Evolutionary conservation across 2,888 invertebrate species (phyloP).

Genomic region (Meandrusa payeni): DNA sequence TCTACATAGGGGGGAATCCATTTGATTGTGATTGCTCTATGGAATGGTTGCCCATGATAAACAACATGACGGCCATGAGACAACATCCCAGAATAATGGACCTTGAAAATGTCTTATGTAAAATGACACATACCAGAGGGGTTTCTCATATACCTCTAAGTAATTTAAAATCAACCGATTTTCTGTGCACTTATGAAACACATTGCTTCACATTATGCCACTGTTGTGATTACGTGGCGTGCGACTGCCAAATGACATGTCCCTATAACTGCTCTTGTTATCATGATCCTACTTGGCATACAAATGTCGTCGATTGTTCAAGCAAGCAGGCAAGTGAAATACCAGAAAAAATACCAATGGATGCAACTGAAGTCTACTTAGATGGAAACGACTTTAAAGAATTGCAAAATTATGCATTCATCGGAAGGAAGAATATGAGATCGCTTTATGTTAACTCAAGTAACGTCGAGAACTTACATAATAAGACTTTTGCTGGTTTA

Average conservation of each 20-base stretch:
- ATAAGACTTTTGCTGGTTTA: slow-evolving; percentile 93
- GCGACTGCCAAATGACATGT: slow-evolving; percentile 98
- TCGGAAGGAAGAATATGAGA: slow-evolving; percentile 94
- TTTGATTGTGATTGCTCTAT: slow-evolving; percentile 97
- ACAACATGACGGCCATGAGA: slow-evolving; percentile 89
- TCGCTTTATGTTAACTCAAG: slow-evolving; percentile 93
- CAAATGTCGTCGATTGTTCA: slow-evolving; percentile 95
- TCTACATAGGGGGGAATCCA: slow-evolving; percentile 95
- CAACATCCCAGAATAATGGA: slow-evolving; percentile 95
- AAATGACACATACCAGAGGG: slow-evolving; percentile 91
- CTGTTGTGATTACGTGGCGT: slow-evolving; percentile 97
- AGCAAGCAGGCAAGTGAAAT: slow-evolving; percentile 87
- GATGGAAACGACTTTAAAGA: slow-evolving; percentile 94
- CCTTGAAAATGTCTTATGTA: slow-evolving; percentile 92
- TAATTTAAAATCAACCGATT: slow-evolving; percentile 89
- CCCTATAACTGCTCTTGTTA: slow-evolving; percentile 96
- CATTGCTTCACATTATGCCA: slow-evolving; percentile 97
- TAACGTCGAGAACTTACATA: slow-evolving; percentile 90
- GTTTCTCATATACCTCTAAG: slow-evolving; percentile 88
- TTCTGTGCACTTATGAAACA: slow-evolving; percentile 93
- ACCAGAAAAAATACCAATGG: slow-evolving; percentile 94
- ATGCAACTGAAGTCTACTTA: slow-evolving; percentile 94
- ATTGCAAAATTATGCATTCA: slow-evolving; percentile 93
- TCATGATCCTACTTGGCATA: slow-evolving; percentile 96
- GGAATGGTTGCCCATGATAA: slow-evolving; percentile 96